Evolutionary conservation across 2,888 invertebrate genomes (phyloP), one percentile per base, ranked within the genome.

Genomic region (Philopedon plagiatum): DNA sequence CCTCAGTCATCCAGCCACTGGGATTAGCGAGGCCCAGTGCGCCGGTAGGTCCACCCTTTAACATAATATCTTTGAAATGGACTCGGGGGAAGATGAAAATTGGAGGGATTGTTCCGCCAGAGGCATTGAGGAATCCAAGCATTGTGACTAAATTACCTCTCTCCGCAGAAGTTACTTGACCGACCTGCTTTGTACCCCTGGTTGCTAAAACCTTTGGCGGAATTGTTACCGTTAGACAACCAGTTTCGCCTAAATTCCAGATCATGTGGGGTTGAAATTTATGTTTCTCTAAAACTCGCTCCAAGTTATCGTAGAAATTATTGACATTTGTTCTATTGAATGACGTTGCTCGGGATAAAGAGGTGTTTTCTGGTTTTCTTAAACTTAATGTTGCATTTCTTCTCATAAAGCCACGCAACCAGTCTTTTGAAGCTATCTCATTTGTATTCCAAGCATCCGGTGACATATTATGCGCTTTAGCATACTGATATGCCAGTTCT

Each of bases 191-290:
- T 15, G 57, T 21, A 26, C 71, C 73, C 62, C 61, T 29, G 49
- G 41, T 64, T n/a, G 69, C 69, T 72, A 74, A 63, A 37, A 75
- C 75, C 34, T 73, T 74, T 2, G 61, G 73, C 15, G 75, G 66
- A n/a, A n/a, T n/a, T n/a, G n/a, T n/a, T n/a, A n/a, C n/a, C n/a
- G n/a, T n/a, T n/a, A n/a, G n/a, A n/a, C n/a, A n/a, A n/a, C n/a
- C n/a, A n/a, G n/a, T n/a, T n/a, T n/a, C n/a, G n/a, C n/a, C n/a
- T n/a, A n/a, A 18, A 54, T 65, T 70, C 51, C 57, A 68, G 9
- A 63, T 64, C 44, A 63, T 64, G 46, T 72, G n/a, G 23, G 71
- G 19, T 3, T 57, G 49, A 71, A 74, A 73, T 23, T 66, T 75
- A 54, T 65, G 54, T 65, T n/a, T n/a, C n/a, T n/a, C n/a, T n/a